Conservation (phyloP, 2,797 vertebrate genomes). For the Cuniculus paca region DNA sequence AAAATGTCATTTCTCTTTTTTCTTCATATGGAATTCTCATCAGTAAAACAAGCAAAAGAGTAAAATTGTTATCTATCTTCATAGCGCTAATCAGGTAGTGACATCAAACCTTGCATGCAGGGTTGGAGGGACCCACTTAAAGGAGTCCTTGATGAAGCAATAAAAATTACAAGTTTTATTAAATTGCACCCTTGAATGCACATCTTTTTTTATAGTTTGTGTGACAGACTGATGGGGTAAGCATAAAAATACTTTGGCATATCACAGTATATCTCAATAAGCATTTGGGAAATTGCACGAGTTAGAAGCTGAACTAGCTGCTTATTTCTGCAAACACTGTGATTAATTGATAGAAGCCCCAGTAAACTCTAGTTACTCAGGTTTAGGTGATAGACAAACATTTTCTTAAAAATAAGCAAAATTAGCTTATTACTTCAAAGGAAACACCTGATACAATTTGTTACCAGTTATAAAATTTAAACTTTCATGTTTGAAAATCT, state of each 20-base stretch:
- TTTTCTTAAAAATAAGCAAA: conserved; percentile 48
- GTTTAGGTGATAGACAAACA: not conserved
- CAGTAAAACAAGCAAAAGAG: not conserved
- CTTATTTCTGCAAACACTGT: not conserved
- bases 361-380: not conserved
- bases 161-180: not conserved
- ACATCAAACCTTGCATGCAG: not conserved
- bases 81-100: not conserved
- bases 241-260: not conserved
- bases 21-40: not conserved
- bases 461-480: conserved; percentile 35
- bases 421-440: not conserved
- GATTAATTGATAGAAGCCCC: not conserved
- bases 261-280: not conserved
- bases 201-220: not conserved
- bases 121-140: not conserved
- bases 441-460: not conserved
- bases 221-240: not conserved
- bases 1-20: not conserved
- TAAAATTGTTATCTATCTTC: not conserved
- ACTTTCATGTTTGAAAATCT: conserved; percentile 32
- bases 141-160: not conserved
- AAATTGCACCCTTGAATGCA: not conserved
- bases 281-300: not conserved
- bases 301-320: not conserved